Evolutionary conservation across 1,140 invertebrate genomes (phyloP).

Genomic region (Anthonomus grandis): DNA sequence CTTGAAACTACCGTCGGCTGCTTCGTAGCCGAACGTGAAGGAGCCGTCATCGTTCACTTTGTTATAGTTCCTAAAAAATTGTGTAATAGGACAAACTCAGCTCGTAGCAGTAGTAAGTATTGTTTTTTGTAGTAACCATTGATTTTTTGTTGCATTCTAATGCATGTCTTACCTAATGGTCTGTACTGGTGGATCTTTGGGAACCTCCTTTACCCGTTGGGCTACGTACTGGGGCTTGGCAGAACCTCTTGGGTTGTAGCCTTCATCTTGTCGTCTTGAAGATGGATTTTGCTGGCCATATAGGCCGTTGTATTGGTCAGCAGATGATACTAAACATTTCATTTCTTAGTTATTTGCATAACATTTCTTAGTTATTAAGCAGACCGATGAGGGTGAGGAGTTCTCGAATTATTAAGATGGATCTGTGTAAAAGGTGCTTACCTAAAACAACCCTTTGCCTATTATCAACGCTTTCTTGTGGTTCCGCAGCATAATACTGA

Average conservation of each 20-base stretch:
- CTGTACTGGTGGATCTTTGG: constrained; percentile 69
- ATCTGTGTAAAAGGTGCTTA: neutral
- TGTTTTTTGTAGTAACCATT: neutral
- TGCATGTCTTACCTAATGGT: constrained; percentile 54
- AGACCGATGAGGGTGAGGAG: neutral
- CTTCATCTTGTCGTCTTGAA: constrained; percentile 35
- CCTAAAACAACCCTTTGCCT: constrained; percentile 39
- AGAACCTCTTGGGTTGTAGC: constrained; percentile 36
- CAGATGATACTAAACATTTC: constrained; percentile 36
- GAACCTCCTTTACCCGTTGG: constrained; percentile 55
- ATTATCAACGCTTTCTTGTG: constrained; percentile 39
- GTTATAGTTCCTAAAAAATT: constrained; percentile 63
- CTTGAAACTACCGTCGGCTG: constrained; percentile 85
- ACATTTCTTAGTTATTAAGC: too few relatives aligned
- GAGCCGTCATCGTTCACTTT: constrained; percentile 81
- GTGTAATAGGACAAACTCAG: neutral
- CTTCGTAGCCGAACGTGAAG: constrained; percentile 85
- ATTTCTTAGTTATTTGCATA: too few relatives aligned
- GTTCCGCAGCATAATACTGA: constrained; percentile 47
- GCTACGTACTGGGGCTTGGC: constrained; percentile 32
- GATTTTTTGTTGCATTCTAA: neutral
- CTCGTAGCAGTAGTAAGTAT: neutral
- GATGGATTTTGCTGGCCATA: constrained; percentile 46
- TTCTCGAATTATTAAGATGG: neutral
- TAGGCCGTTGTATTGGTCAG: constrained; percentile 49